phyloP scores from a whole-genome alignment of 2,888 invertebrate genomes.

The Pterostichus niger region DNA sequence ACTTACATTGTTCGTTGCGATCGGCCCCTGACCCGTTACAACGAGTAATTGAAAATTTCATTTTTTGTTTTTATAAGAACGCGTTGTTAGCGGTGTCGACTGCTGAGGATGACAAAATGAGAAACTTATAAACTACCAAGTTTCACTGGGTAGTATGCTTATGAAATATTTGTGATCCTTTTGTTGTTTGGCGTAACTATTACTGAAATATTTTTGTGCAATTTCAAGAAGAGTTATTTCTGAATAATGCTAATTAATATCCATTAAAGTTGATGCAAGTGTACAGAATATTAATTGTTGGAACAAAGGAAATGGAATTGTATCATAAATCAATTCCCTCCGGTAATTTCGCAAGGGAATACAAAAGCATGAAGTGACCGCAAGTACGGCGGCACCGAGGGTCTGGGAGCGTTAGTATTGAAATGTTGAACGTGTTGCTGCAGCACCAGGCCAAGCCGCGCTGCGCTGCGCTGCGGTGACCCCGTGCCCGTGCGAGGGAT shows the following conservation, averaged over 20 bases:
- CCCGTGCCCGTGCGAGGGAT: neutral
- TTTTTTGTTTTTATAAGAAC: constrained; percentile 27
- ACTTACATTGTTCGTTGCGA: constrained; percentile 58
- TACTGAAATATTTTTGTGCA: neutral
- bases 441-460: too few species aligned
- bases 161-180: too few species aligned
- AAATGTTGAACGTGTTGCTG: too few species aligned
- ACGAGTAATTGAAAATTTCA: constrained; percentile 58
- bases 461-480: too few species aligned
- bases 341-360: constrained; percentile 1
- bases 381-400: neutral
- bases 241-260: neutral
- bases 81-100: constrained; percentile 35
- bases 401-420: neutral
- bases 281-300: constrained; percentile 2
- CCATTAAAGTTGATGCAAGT: neutral
- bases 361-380: neutral
- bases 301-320: constrained; percentile 16
- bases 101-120: too few species aligned
- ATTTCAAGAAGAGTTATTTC: neutral
- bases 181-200: too few species aligned
- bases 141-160: too few species aligned
- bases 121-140: too few species aligned
- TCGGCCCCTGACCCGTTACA: constrained; percentile 54
- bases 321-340: constrained; percentile 6